Base-by-base conservation (phyloP, 2,888 invertebrate species). In the Elmis aenea region DNA sequence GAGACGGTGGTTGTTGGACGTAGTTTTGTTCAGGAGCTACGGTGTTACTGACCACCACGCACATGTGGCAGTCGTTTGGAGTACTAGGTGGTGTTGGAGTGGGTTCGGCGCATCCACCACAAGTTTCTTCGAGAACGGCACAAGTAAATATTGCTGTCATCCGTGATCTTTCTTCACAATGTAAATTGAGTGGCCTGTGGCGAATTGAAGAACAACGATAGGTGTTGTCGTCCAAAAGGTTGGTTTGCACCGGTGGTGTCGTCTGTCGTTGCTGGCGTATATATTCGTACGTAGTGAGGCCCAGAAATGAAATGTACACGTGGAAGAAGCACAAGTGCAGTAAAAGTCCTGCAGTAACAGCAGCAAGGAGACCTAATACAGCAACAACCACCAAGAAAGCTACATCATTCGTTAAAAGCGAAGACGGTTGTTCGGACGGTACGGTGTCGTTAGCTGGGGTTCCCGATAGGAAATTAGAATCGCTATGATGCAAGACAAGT, bases 221-320 rank as follows among this genome's bases (percentile, higher is more conserved):
- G 10, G 34, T 47, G 43, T 35, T 34, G 41, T 44, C 26, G 38
- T 48, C 42, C 43, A 42, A 42, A 42, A 9, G 12, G 8, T 11
- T 12, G 13, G 26, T 9, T 3, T 26, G 26, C 11, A 13, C 13
- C 13, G 44, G 36, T 23, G 57, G 53, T 20, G 55, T 50, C 42
- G 59, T 65, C 52, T 73, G 73, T 1, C 75, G 69, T 46, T 69
- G 67, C 42, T 67, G 67, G 1, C 79, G 69, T 33, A 92, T 86
- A 66, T 91, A 92, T 61, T 92, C 92, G 69, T 91, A 93, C 0
- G 92, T 93, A 11, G 92, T 90, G 25, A 91, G 72, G 1, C 90
- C 91, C 54, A 89, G 69, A 51, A 83, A 77, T 2, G 83, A 83
- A 59, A 92, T 88, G 67, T 91, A 91, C 40, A 87, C 78, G 67